Evolutionary conservation across 2,888 invertebrate genomes (phyloP), one percentile per base, ranked within the genome.

Genomic region (Amphipyra berbera): DNA sequence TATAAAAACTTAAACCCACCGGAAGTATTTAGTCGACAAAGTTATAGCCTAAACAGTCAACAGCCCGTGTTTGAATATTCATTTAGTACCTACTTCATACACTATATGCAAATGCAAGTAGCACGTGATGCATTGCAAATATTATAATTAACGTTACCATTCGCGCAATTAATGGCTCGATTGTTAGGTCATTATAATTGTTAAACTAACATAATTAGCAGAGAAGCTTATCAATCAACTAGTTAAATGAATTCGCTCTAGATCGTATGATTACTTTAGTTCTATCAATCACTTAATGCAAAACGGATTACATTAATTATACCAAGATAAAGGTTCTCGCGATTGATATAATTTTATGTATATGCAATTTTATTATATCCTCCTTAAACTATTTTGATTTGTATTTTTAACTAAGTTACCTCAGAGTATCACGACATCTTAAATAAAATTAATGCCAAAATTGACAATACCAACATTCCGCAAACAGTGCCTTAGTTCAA

Each of bases 131-230:
- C n/a, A n/a, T 56, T 38, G 35, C 44, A 44, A 54, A 54, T 45
- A 45, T 27, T 21, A 6, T 52, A 33, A 30, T 21, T 15, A 54
- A 50, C 42, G 30, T 54, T 73, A 66, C 54, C 59, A 42, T 40
- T 50, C 42, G 9, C 42, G 33, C 47, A 37, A 47, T 73, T 66
- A 59, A 73, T 21, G 14, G 21, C 35, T 40, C 14, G 15, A 73
- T 73, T 66, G 58, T 65, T 45, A 52, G 56, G 47, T 45, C 44
- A 47, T 14, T 38, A 44, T 57, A 72, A 54, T 72, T 68, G 53
- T 58, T 50, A 15, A 9, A 64, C 21, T 63, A 53, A 33, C 38
- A 42, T 37, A 21, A 21, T 21, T 21, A 33, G 52, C 21, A 30
- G 14, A 47, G 38, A 44, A 21, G 37, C 30, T 53, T 52, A 70